Conservation (phyloP, 2,797 vertebrate species). For the Mormyrus hasselquistii region DNA sequence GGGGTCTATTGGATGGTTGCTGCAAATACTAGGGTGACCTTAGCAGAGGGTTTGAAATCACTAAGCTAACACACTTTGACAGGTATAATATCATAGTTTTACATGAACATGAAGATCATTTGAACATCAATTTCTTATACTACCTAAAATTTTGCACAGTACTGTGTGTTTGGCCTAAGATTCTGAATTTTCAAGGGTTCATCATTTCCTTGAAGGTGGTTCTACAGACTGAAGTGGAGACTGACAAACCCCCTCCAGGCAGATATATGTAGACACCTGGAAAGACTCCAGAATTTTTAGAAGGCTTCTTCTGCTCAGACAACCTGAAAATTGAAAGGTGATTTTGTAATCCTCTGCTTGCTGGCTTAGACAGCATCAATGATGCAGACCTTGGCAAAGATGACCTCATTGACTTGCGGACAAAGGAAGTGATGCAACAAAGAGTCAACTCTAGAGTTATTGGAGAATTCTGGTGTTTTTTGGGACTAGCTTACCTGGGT, state of each 20-base stretch:
- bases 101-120: not conserved
- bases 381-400: slow-evolving; percentile 10
- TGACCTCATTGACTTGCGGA: slow-evolving; percentile 5
- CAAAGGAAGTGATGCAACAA: not conserved
- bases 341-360: not conserved
- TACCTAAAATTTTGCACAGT: not conserved
- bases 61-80: not conserved
- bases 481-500: not conserved
- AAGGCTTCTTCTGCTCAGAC: not conserved
- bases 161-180: not conserved
- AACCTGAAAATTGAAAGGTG: not conserved
- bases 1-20: not conserved
- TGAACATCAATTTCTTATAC: not conserved
- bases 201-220: not conserved
- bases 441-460: not conserved
- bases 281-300: not conserved
- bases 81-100: not conserved
- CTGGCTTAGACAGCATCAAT: not conserved
- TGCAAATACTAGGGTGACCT: not conserved
- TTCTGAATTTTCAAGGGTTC: not conserved
- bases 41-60: not conserved
- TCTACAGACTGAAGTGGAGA: not conserved
- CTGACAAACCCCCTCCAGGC: not conserved
- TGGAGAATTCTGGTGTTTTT: not conserved
- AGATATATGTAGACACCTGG: not conserved